phyloP scores from a whole-genome alignment of 2,113 vertebrate genomes.

The Scolopax mira region DNA sequence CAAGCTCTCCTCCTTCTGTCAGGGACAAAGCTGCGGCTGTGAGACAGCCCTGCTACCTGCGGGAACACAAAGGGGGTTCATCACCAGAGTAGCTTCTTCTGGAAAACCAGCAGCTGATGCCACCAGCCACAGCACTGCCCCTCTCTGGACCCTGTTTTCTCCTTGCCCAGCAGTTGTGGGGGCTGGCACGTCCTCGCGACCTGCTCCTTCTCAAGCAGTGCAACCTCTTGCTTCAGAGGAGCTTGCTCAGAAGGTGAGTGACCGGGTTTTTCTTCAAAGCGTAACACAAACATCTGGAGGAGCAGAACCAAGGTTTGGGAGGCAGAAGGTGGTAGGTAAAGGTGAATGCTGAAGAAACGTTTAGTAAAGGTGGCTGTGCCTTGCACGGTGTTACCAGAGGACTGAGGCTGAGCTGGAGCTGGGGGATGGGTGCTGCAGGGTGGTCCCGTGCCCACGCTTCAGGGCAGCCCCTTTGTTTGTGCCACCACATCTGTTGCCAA shows the following conservation, averaged over 20 bases:
- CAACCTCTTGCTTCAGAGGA: not conserved
- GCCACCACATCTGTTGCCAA: accelerated
- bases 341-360: not conserved
- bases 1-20: not conserved
- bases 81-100: not conserved
- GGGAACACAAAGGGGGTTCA: not conserved
- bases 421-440: not conserved
- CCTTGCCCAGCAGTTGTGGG: not conserved
- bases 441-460: not conserved
- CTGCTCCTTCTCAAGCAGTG: not conserved
- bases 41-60: not conserved
- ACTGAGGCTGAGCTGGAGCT: not conserved
- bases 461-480: not conserved
- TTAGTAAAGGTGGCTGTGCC: not conserved
- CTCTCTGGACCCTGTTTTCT: not conserved
- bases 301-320: not conserved
- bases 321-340: not conserved
- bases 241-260: not conserved
- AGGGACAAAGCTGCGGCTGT: not conserved
- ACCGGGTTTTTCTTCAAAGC: not conserved
- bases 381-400: not conserved
- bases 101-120: not conserved
- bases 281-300: not conserved
- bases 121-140: not conserved
- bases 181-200: not conserved